Conservation (phyloP, 2,888 invertebrate genomes). For the Entomobrya multifasciata region DNA sequence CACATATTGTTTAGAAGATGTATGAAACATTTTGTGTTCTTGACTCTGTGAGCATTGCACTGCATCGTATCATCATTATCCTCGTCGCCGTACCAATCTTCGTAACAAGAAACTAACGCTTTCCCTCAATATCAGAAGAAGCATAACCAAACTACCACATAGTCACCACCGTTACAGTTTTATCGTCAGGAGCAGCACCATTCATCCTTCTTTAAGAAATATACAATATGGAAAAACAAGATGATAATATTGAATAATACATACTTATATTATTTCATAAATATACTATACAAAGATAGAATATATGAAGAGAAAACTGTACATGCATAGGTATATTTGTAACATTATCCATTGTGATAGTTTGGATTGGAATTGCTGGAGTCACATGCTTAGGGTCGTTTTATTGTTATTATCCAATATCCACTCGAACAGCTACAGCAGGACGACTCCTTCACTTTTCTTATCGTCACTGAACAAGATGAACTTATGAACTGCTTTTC, state of each 20-base stretch:
- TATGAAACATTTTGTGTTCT: neutral
- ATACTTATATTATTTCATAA: too few relatives aligned
- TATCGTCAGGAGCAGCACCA: constrained; percentile 37
- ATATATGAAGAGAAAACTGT: too few relatives aligned
- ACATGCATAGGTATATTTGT: too few relatives aligned
- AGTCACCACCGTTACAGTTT: constrained; percentile 28
- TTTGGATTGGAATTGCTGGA: too few relatives aligned
- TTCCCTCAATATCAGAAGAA: constrained; percentile 1
- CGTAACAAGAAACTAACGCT: constrained; percentile 4
- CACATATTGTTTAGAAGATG: constrained; percentile 59
- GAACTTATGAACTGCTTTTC: constrained; percentile 5
- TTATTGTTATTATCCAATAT: constrained; percentile 37
- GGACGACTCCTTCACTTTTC: neutral
- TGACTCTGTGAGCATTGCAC: constrained; percentile 20
- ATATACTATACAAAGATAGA: too few relatives aligned
- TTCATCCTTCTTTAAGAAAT: neutral
- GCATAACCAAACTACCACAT: neutral
- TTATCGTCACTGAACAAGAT: constrained; percentile 37
- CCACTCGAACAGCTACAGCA: constrained; percentile 13
- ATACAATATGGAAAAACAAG: too few relatives aligned
- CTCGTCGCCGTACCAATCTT: too few relatives aligned
- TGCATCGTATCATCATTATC: neutral
- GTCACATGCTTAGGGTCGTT: neutral
- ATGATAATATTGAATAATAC: too few relatives aligned
- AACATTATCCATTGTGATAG: too few relatives aligned